Evolutionary conservation across 2,797 vertebrate genomes (phyloP).

Genomic region (Channallabes apus): DNA sequence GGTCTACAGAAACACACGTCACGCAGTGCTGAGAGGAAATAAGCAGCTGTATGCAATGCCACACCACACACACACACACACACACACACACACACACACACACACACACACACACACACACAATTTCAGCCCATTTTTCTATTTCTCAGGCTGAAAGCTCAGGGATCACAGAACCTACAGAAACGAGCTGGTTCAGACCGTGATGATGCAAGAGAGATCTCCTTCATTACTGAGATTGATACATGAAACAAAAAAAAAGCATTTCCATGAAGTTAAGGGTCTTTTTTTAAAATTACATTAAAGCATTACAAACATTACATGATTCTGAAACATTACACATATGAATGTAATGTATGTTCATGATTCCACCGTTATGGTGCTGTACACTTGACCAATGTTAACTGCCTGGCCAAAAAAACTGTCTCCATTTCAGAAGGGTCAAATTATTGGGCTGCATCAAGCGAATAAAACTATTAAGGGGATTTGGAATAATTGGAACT

Average conservation of each 20-base stretch:
- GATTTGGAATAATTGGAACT: too few relatives aligned
- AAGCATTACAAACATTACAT: too few relatives aligned
- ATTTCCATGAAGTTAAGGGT: not conserved
- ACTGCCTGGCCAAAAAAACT: too few relatives aligned
- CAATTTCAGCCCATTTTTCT: not conserved
- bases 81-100: slow-evolving; percentile 1
- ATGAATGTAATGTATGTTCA: not conserved
- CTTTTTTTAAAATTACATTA: too few relatives aligned
- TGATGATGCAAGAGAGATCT: not conserved
- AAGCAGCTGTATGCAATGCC: not conserved
- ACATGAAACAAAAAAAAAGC: too few relatives aligned
- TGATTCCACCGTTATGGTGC: not conserved
- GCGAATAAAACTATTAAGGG: too few relatives aligned
- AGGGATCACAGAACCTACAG: not conserved
- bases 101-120: too few relatives aligned
- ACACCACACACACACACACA: not conserved
- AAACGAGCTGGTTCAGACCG: not conserved
- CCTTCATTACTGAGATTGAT: not conserved
- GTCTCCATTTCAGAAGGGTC: too few relatives aligned
- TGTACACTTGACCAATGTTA: not conserved
- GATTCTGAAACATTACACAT: not conserved
- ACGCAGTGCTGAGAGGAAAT: slow-evolving; percentile 12
- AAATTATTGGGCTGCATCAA: too few relatives aligned
- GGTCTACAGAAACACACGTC: slow-evolving; percentile 13
- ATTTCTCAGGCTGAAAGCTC: not conserved